phyloP scores from a whole-genome alignment of 2,888 invertebrate genomes.

The Dermolepida albohirtum region DNA sequence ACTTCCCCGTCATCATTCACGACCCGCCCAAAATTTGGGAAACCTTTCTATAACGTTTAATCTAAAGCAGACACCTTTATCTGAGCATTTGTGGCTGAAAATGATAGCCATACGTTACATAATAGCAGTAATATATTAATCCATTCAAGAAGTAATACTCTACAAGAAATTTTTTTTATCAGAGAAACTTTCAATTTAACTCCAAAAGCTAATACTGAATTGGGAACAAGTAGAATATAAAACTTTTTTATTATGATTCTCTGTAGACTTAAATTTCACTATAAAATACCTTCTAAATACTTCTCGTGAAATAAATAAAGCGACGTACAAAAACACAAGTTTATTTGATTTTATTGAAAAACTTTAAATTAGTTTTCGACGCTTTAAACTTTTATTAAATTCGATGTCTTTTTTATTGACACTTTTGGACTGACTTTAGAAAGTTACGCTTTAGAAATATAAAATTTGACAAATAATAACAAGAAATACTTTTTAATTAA shows the following conservation, averaged over 20 bases:
- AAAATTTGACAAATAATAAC: constrained; percentile 4
- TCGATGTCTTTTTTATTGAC: constrained; percentile 21
- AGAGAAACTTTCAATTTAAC: neutral
- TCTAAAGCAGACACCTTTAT: too few species aligned
- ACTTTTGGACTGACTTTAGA: constrained; percentile 10
- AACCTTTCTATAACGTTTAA: too few species aligned
- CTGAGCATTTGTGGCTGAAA: too few species aligned
- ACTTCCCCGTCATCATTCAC: too few species aligned
- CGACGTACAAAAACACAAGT: constrained; percentile 10
- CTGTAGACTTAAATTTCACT: constrained; percentile 19
- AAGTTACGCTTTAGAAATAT: constrained; percentile 1
- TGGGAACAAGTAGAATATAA: constrained; percentile 10
- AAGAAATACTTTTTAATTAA: constrained; percentile 14
- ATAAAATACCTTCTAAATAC: constrained; percentile 20
- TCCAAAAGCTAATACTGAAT: constrained; percentile 2
- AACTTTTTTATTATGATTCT: constrained; percentile 29
- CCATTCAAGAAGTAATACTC: too few species aligned
- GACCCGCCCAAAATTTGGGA: too few species aligned
- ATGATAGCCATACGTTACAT: too few species aligned
- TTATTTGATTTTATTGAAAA: constrained; percentile 39
- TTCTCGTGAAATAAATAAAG: constrained; percentile 20
- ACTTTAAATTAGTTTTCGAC: constrained; percentile 34
- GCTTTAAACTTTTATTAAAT: constrained; percentile 32
- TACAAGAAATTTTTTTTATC: too few species aligned
- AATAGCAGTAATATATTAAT: too few species aligned